Evolutionary conservation across 2,888 invertebrate species (phyloP), one percentile per base, ranked within the genome.

Genomic region (Beris morrisii): DNA sequence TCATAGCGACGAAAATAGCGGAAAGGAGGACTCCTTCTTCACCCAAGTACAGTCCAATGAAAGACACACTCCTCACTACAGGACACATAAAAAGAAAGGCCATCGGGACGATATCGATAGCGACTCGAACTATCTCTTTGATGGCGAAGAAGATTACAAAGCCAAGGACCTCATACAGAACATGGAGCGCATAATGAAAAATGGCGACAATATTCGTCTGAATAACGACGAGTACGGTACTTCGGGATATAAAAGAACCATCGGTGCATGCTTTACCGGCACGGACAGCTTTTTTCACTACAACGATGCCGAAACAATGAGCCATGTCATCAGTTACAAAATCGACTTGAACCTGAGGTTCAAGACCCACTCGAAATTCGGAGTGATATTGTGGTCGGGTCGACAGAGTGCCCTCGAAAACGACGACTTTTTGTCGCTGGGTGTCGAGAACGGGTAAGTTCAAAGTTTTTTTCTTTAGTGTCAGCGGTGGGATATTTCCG

Each of bases 341-440:
- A 86, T 95, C 72, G 93, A 93, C 80, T 89, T 97, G 75, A 93
- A 93, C 84, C 88, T 97, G 79, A 84, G 92, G 72, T 91, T 96
- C 81, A 88, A 92, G 71, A 88, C 92, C 59, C 85, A 84, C 72
- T 84, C 87, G 3, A 79, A 85, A 31, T 82, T 86, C 74, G 95
- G 94, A 0, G 83, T 96, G 69, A 83, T 96, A 50, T 84, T 95
- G 69, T 95, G 94, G 94, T 90, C 91, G 72, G 93, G 94, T 7
- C 85, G 89, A 58, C 84, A 85, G 73, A 82, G 83, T 63, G 81
- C 81, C 69, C 86, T 87, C 70, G 82, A 83, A 46, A 84, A 84
- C 46, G 86, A 86, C 61, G 93, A 94, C 81, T 95, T 90, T 83
- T 84, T 96, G 55, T 90, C 93, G 44, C 83, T 97, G 54, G 95